Evolutionary conservation across 2,888 invertebrate species (phyloP).

Genomic region (Caradrina clavipalpis): DNA sequence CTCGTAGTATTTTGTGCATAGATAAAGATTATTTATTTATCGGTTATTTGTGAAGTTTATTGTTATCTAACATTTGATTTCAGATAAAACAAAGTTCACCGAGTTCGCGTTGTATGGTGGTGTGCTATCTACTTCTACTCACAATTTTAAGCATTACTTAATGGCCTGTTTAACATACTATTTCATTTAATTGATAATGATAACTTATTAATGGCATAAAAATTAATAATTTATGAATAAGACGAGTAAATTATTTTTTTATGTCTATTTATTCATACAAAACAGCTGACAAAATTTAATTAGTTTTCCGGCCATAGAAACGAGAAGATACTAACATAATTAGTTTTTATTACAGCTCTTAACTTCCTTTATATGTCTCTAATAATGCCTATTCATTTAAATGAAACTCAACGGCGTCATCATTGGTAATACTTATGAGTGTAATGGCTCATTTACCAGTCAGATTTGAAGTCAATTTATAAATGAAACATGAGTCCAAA

Average conservation of each 20-base stretch:
- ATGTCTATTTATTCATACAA: neutral
- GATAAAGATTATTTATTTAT: slow-evolving; percentile 53
- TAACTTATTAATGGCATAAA: neutral
- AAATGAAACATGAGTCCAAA: slow-evolving; percentile 8
- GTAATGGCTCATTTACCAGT: neutral
- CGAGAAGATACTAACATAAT: slow-evolving; percentile 7
- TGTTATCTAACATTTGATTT: slow-evolving; percentile 7
- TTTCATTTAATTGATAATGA: neutral
- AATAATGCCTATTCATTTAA: slow-evolving; percentile 12
- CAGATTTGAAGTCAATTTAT: neutral
- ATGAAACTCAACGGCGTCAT: slow-evolving; percentile 9
- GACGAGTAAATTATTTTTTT: neutral
- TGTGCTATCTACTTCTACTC: slow-evolving; percentile 13
- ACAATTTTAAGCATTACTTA: slow-evolving; percentile 6
- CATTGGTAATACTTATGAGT: neutral
- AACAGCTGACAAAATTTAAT: slow-evolving; percentile 6
- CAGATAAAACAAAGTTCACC: neutral
- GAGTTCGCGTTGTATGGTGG: slow-evolving; percentile 3
- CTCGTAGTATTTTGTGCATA: slow-evolving; percentile 42
- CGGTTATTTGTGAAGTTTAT: slow-evolving; percentile 39
- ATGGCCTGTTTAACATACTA: slow-evolving; percentile 7
- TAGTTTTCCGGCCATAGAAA: slow-evolving; percentile 4
- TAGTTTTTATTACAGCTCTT: slow-evolving; percentile 16
- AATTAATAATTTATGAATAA: neutral
- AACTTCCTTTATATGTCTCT: slow-evolving; percentile 10